Evolutionary conservation across 2,888 invertebrate species (phyloP).

Genomic region (Keiferia lycopersicella): DNA sequence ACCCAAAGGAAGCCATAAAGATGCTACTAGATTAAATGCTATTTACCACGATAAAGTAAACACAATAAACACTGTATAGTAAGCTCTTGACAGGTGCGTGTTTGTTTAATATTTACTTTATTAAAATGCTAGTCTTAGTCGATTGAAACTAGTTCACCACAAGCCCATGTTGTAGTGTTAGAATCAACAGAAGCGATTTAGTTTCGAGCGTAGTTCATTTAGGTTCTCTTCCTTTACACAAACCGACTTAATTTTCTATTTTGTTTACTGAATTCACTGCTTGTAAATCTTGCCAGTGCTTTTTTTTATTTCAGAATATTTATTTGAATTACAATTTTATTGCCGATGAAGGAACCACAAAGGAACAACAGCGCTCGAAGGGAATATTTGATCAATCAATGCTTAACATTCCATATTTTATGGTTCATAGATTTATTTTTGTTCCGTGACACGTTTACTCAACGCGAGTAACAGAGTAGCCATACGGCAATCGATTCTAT

Average conservation of each 20-base stretch:
- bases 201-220: too few species aligned
- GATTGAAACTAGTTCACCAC: too few species aligned
- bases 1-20: slow-evolving; percentile 27
- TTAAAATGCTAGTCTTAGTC: background rate
- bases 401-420: slow-evolving; percentile 55
- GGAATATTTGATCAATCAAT: slow-evolving; percentile 58
- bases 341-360: slow-evolving; percentile 4
- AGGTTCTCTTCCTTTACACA: too few species aligned
- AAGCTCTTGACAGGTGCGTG: slow-evolving; percentile 16
- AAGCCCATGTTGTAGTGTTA: too few species aligned
- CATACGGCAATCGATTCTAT: slow-evolving; percentile 70
- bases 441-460: slow-evolving; percentile 56
- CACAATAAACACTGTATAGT: slow-evolving; percentile 24
- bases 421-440: slow-evolving; percentile 63
- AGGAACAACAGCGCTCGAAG: slow-evolving; percentile 26
- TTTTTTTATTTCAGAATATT: background rate
- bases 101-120: background rate
- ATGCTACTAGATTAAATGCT: slow-evolving; percentile 25
- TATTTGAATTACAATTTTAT: slow-evolving; percentile 5
- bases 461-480: slow-evolving; percentile 57
- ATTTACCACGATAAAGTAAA: slow-evolving; percentile 28
- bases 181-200: too few species aligned
- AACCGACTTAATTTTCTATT: background rate
- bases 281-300: background rate
- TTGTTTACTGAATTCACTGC: background rate